Evolutionary conservation across 1,140 invertebrate genomes (phyloP), one percentile per base, ranked within the genome.

Genomic region (Drosophila eugracilis): DNA sequence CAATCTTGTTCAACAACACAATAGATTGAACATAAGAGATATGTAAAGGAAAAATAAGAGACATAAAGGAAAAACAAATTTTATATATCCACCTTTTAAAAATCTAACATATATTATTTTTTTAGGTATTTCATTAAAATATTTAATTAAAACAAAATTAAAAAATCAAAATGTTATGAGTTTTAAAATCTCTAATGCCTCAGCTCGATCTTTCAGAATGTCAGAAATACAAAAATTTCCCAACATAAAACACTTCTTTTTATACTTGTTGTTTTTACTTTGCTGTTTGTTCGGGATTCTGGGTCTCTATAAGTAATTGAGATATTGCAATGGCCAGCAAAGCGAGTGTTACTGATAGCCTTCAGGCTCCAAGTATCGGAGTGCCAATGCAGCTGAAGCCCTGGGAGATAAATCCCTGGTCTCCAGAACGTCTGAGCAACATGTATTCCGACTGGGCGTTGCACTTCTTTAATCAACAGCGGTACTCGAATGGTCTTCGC

Each of bases 401-500:
- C 19, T 90, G 89, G 89, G 54, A 85, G 32, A 24, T 45, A 4
- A 58, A 76, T n/a, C 22, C 28, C 2, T 83, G 83, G 77, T 47
- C 53, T 1, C 41, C 70, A 2, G 63, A 66, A 1, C 74, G 73
- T 4, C 55, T 70, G 26, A 55, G 48, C 12, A 7, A 17, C 7
- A 70, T 90, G 22, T 85, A 85, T 21, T 67, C 57, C 5, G 83
- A 89, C 47, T 90, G 83, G 83, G 79, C 62, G 0, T 12, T 45
- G 3, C 65, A 72, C 22, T 67, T 75, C 10, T 57, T 47, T 0
- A 50, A 41, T 3, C 54, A 76, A 6, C 62, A 62, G 19, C 55
- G 66, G 1, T 44, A 58, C 7, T 10, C 41, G 0, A 32, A 58
- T 2, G 69, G 73, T 5, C 54, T 50, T 5, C 36, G 45, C 10